Evolutionary conservation across 2,888 invertebrate genomes (phyloP).

Genomic region (Myopa tessellatipennis): DNA sequence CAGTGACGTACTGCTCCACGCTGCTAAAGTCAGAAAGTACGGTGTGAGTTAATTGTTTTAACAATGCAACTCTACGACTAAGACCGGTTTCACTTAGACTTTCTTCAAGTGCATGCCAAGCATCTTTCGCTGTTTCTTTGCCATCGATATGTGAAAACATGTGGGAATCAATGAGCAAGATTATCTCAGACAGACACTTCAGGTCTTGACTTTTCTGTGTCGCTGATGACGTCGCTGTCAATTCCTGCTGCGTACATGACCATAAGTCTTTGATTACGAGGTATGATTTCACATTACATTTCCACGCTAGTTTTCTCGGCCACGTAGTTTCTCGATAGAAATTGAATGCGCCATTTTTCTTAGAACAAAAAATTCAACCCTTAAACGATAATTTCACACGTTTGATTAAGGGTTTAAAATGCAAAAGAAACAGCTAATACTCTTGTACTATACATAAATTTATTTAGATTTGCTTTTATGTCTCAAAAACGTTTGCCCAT

Average conservation of each 20-base stretch:
- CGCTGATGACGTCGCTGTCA: neutral
- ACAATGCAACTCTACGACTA: constrained; percentile 16
- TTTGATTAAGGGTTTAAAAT: neutral
- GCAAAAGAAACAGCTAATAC: neutral
- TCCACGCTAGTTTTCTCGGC: neutral
- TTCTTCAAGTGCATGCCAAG: neutral
- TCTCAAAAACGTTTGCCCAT: neutral
- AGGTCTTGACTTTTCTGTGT: neutral
- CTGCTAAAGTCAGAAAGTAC: constrained; percentile 16
- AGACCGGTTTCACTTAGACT: constrained; percentile 10
- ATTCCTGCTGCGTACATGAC: neutral
- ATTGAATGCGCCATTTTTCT: neutral
- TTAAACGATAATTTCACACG: neutral
- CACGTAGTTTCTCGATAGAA: neutral
- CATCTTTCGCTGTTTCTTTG: constrained; percentile 3
- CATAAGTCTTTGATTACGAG: neutral
- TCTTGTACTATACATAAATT: neutral
- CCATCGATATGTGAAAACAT: neutral
- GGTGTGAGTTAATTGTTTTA: constrained; percentile 24
- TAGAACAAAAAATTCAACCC: neutral
- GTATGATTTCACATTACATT: neutral
- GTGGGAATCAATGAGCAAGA: neutral
- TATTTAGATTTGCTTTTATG: neutral
- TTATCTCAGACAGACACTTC: neutral
- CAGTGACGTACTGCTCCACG: constrained; percentile 29